Conservation (phyloP, 2,797 vertebrate genomes). For the Oryzias dopingdopingensis region DNA sequence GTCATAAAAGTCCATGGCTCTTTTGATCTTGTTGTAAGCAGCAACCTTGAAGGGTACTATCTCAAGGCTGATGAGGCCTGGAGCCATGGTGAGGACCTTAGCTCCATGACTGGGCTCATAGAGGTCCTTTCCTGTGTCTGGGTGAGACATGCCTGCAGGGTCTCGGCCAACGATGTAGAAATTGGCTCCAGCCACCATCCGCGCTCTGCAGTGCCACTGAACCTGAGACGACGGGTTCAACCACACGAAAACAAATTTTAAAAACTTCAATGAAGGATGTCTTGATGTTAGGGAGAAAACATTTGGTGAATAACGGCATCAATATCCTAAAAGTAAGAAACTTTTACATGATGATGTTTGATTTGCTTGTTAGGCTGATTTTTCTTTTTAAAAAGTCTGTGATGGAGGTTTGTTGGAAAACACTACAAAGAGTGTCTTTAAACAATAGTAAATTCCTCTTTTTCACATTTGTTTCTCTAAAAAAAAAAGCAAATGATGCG, state of each 20-base stretch:
- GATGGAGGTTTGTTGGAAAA: constrained; percentile 14
- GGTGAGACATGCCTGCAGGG: constrained; percentile 96
- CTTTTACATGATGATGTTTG: not conserved
- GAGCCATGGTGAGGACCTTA: constrained; percentile 98
- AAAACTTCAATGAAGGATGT: not conserved
- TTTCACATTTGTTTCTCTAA: constrained; percentile 12
- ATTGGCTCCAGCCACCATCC: constrained; percentile 98
- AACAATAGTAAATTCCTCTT: constrained; percentile 39
- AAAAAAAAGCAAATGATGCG: not conserved
- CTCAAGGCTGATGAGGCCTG: constrained; percentile 93
- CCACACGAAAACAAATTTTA: no score
- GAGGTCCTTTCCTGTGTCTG: constrained; percentile 91
- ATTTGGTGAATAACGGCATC: no score
- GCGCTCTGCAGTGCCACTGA: constrained; percentile 96
- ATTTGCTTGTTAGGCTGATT: not conserved
- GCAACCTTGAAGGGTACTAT: constrained; percentile 98
- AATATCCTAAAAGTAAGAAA: not conserved
- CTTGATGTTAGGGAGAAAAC: no score
- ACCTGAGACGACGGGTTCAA: constrained; percentile 76
- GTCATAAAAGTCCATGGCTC: constrained; percentile 95
- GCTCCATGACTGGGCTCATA: constrained; percentile 95
- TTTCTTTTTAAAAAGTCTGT: not conserved
- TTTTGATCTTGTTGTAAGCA: constrained; percentile 94
- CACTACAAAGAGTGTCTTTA: constrained; percentile 32
- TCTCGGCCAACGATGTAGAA: constrained; percentile 98